These are phyloP conservation scores for Cotesia congregata DNA, from an alignment of 2,888 invertebrate species.

Conservation along the genomic window DNA sequence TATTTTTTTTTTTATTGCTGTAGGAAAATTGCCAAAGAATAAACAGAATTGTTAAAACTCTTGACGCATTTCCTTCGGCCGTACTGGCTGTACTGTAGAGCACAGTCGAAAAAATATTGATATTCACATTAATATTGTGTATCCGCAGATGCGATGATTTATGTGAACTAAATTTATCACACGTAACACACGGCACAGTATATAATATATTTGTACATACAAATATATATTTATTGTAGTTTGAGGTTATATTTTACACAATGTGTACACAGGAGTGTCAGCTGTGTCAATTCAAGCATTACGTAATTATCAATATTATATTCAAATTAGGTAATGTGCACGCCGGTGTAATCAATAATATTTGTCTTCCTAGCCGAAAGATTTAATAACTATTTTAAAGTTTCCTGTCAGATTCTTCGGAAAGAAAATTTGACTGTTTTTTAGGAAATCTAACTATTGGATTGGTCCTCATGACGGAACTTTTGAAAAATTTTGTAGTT, in stretches of 20 bases:
- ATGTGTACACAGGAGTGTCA: background rate
- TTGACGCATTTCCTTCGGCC: conserved; percentile 15
- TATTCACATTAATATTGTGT: background rate
- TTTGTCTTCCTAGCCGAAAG: background rate
- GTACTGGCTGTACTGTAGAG: background rate
- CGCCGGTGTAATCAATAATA: background rate
- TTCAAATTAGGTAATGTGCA: background rate
- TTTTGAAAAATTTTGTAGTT: too few relatives aligned
- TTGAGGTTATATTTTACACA: background rate
- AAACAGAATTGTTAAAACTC: conserved; percentile 1
- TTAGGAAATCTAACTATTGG: too few relatives aligned
- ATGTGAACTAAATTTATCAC: conserved; percentile 32
- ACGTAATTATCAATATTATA: background rate
- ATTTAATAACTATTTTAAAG: too few relatives aligned
- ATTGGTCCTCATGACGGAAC: too few relatives aligned
- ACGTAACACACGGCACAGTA: conserved; percentile 17
- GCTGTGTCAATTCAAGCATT: background rate
- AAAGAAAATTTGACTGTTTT: too few relatives aligned
- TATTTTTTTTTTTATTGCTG: too few relatives aligned
- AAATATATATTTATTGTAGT: background rate
- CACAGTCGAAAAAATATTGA: conserved; percentile 20
- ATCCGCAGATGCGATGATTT: conserved; percentile 10
- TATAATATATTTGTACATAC: background rate
- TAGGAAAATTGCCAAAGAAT: background rate
- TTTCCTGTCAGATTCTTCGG: too few relatives aligned